phyloP scores from a whole-genome alignment of 1,140 invertebrate species.

The Drosophila kanapiae region DNA sequence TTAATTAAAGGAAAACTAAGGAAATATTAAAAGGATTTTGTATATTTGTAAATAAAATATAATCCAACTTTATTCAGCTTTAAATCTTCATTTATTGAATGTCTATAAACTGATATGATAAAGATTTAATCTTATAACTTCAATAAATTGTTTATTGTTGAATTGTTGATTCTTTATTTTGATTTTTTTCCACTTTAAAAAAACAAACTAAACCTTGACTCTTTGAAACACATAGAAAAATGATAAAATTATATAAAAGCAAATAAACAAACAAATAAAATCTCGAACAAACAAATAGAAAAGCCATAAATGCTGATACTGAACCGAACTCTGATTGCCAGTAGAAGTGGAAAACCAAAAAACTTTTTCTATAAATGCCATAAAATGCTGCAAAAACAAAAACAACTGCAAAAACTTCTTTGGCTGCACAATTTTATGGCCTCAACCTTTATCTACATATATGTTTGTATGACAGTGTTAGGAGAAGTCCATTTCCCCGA shows the following conservation, averaged over 20 bases:
- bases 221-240: slow-evolving; percentile 7
- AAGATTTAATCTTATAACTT: not conserved
- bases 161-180: too few species aligned
- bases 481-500: not conserved
- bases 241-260: slow-evolving; percentile 7
- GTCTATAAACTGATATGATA: not conserved
- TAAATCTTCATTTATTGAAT: too few species aligned
- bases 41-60: not conserved
- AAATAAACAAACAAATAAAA: slow-evolving; percentile 42
- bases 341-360: slow-evolving; percentile 17
- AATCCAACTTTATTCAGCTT: not conserved
- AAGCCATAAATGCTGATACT: slow-evolving; percentile 57
- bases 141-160: too few species aligned
- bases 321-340: slow-evolving; percentile 5
- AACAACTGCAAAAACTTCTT: slow-evolving; percentile 50
- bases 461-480: too few species aligned
- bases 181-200: too few species aligned
- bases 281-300: slow-evolving; percentile 52
- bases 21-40: too few species aligned
- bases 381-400: slow-evolving; percentile 59
- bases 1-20: slow-evolving; percentile 9
- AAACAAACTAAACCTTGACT: not conserved
- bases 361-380: slow-evolving; percentile 47
- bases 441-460: slow-evolving; percentile 23
- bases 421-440: slow-evolving; percentile 47